Evolutionary conservation across 2,888 invertebrate species (phyloP), one percentile per base, ranked within the genome.

Genomic region (Aspidapion aeneum): DNA sequence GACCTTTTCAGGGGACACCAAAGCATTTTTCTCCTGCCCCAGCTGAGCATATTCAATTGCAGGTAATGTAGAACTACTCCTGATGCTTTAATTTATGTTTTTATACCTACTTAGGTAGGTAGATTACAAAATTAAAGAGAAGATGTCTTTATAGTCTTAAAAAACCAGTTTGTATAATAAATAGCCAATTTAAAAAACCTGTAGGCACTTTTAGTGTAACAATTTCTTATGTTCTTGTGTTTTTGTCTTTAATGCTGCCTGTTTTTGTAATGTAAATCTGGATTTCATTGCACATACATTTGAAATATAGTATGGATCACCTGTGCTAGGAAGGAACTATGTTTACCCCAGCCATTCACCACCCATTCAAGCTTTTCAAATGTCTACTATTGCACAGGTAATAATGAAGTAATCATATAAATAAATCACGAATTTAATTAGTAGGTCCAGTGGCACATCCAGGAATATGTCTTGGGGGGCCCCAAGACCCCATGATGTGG

Each of bases 321-420:
- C 90, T 71, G 82, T 81, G 70, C 75, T 78, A 65, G 74, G 78
- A 70, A 76, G 81, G 66, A 89, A 89, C 79, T 89, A 89, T 80
- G 88, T 90, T 71, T 89, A 90, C 81, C 90, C 90, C 70, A 86
- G 85, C 75, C 86, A 86, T 64, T 84, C 85, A 71, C 83, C 86
- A 65, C 85, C 86, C 62, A 86, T 86, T 79, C 86, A 85, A 79
- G 87, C 87, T 66, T 87, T 87, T 81, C 85, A 86, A 80, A 81
- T 79, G 74, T 35, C 35, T 12, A 35, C 3, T 35, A 12, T 35
- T 12, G 35, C 35, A 35, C 35, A 35, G 35, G 35, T 35, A 35
- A 35, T 35, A 35, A 35, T 35, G n/a, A n/a, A n/a, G n/a, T n/a
- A n/a, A n/a, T n/a, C n/a, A n/a, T n/a, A n/a, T n/a, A n/a, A n/a